These are phyloP conservation scores for Tenualosa thibaudeaui DNA, from an alignment of 2,797 vertebrate species.

Conservation along the genomic window DNA sequence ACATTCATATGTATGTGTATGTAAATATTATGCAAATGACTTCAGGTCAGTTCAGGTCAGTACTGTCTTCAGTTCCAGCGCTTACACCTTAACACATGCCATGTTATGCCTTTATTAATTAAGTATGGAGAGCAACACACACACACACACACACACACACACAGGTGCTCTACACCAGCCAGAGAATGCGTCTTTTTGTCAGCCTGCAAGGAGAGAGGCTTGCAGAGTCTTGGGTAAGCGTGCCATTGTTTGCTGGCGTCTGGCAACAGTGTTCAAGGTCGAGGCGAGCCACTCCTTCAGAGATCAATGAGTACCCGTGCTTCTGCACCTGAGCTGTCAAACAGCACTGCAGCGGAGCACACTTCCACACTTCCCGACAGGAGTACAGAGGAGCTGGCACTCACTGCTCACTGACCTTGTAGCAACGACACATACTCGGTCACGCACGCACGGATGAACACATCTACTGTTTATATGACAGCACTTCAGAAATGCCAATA, in stretches of 20 bases:
- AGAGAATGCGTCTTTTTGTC: neutral
- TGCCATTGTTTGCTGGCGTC: neutral
- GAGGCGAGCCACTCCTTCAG: neutral
- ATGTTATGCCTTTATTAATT: neutral
- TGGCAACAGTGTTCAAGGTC: neutral
- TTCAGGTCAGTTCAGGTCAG: too few species aligned
- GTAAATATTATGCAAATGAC: neutral
- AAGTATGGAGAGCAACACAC: too few species aligned
- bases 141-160: slow-evolving; percentile 33
- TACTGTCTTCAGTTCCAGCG: neutral
- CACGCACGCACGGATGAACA: neutral
- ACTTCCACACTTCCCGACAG: slow-evolving; percentile 26
- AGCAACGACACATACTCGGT: neutral
- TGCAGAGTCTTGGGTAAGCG: slow-evolving; percentile 8
- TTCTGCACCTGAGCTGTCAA: neutral
- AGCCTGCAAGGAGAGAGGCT: too few species aligned
- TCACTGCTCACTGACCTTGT: neutral
- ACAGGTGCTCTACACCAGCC: neutral
- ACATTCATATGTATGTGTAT: neutral
- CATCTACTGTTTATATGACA: too few species aligned
- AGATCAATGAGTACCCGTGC: neutral
- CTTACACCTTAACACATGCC: neutral
- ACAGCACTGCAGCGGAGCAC: slow-evolving; percentile 2
- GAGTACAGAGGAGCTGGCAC: neutral
- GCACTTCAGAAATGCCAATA: too few species aligned